Conservation (phyloP, 2,797 vertebrate genomes). For the Chromobotia macracanthus region DNA sequence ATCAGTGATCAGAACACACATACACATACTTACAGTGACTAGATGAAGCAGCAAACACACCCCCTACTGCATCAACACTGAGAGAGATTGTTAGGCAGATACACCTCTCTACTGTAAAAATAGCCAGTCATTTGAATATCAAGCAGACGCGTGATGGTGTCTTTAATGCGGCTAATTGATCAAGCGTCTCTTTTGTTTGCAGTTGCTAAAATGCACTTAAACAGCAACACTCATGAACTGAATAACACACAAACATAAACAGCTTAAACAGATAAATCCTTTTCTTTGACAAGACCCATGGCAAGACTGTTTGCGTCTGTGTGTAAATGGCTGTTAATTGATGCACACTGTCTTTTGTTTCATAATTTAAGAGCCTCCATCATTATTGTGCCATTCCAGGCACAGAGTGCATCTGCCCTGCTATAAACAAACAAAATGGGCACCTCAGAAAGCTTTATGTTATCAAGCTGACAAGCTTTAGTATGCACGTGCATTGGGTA, state of each 20-base stretch:
- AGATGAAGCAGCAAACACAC: constrained; percentile 33
- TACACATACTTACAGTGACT: constrained; percentile 25
- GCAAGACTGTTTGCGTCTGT: constrained; percentile 3
- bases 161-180: constrained; percentile 75
- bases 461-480: constrained; percentile 44
- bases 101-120: constrained; percentile 65
- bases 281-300: constrained; percentile 22
- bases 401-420: constrained; percentile 40
- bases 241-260: constrained; percentile 11
- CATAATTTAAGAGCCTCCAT: constrained; percentile 73
- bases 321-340: constrained; percentile 74
- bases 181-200: constrained; percentile 65
- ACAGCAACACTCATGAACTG: constrained; percentile 3
- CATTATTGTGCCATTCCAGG: constrained; percentile 74
- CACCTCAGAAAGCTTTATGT: constrained; percentile 41
- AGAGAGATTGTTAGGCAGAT: constrained; percentile 67
- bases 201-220: constrained; percentile 28
- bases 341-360: constrained; percentile 73
- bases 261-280: constrained; percentile 28
- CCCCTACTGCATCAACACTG: constrained; percentile 37
- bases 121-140: constrained; percentile 73
- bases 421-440: constrained; percentile 54
- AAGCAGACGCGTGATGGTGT: constrained; percentile 68
- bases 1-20: constrained; percentile 48
- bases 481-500: constrained; percentile 22